A percentile compares a stretch with the other conserved stretches of the same genome.
These are phyloP conservation scores for Neelides folsomi DNA, from an alignment of 2,888 invertebrate genomes.

Conservation along the genomic window DNA sequence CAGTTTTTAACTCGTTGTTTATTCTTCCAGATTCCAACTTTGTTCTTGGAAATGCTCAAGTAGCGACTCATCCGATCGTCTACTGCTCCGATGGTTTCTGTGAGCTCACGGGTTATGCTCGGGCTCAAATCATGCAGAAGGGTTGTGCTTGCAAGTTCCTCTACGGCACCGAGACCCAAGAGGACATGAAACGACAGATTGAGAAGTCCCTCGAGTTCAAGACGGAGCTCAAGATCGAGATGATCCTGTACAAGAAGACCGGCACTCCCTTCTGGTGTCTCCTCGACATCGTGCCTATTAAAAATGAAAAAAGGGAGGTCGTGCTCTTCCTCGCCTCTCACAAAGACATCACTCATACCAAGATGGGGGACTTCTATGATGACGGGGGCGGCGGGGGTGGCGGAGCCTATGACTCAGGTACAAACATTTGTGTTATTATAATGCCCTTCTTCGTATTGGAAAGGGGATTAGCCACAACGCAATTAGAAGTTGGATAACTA, in stretches of 20 bases:
- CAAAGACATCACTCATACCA: conserved; percentile 88
- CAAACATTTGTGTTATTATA: conserved; percentile 33
- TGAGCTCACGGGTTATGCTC: conserved; percentile 82
- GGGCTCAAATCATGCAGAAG: conserved; percentile 94
- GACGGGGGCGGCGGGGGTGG: conserved; percentile 42
- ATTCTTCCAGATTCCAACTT: conserved; percentile 78
- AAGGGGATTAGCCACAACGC: too few species aligned
- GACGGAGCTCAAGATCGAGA: conserved; percentile 82
- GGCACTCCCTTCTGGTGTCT: conserved; percentile 90
- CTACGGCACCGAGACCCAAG: conserved; percentile 75
- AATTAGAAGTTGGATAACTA: too few species aligned
- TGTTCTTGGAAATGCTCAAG: conserved; percentile 89
- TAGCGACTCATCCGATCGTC: conserved; percentile 75
- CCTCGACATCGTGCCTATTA: conserved; percentile 93
- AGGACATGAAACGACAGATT: conserved; percentile 75
- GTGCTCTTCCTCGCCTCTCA: conserved; percentile 90
- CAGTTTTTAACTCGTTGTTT: conserved; percentile 7
- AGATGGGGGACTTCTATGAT: conserved; percentile 73
- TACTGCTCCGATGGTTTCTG: conserved; percentile 94
- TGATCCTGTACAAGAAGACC: conserved; percentile 87
- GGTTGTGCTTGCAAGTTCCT: conserved; percentile 90
- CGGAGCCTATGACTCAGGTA: conserved; percentile 60
- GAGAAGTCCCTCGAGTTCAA: conserved; percentile 79
- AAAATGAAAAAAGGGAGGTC: conserved; percentile 94
- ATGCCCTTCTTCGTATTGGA: too few species aligned